Evolutionary conservation across 2,888 invertebrate species (phyloP).

Genomic region (Trileptium ribeirensis): DNA sequence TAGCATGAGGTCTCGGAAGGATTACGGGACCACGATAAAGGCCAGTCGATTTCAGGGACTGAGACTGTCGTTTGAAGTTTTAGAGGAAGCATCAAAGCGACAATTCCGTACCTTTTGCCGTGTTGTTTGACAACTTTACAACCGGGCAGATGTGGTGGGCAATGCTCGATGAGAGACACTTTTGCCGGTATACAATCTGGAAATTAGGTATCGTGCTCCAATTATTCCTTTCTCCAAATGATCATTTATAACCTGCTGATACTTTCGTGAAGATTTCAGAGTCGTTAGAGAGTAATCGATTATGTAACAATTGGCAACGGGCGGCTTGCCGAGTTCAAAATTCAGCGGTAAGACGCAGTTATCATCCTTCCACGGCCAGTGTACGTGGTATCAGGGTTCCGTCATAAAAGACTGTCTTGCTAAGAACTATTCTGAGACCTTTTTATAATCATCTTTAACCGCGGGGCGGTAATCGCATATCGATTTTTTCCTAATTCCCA

Average conservation of each 20-base stretch:
- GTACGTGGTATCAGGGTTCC: not conserved
- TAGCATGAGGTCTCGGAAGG: constrained; percentile 23
- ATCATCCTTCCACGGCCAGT: not conserved
- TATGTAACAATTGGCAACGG: not conserved
- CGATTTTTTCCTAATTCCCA: not conserved
- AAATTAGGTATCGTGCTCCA: not conserved
- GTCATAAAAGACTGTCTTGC: not conserved
- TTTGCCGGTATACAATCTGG: not conserved
- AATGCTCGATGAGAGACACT: not conserved
- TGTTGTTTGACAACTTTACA: not conserved
- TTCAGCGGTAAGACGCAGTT: not conserved
- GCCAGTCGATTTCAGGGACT: constrained; percentile 34
- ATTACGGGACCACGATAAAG: constrained; percentile 32
- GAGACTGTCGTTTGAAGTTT: not conserved
- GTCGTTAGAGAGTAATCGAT: not conserved
- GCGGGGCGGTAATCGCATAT: not conserved
- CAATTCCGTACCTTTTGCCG: not conserved
- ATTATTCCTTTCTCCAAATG: not conserved
- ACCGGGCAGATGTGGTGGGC: not conserved
- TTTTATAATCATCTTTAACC: not conserved
- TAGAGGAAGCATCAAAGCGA: not conserved
- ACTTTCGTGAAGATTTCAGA: not conserved
- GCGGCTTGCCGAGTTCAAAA: not conserved
- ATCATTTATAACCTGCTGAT: not conserved
- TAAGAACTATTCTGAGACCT: not conserved